Evolutionary conservation across 2,113 vertebrate genomes (phyloP).

Genomic region (Pseudopipra pipra): DNA sequence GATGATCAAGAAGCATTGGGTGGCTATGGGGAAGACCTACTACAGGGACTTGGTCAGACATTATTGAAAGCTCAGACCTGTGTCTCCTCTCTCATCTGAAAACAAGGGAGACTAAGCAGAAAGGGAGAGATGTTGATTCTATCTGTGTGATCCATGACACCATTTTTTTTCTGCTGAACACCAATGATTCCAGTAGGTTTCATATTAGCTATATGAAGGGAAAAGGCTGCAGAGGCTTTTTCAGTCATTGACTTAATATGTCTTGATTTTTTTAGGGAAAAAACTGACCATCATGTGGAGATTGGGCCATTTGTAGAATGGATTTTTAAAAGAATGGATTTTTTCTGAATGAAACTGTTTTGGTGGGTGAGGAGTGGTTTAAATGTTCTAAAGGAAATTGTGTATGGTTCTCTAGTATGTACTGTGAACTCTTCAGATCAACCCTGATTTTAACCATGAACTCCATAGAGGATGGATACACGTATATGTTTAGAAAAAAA

Average conservation of each 20-base stretch:
- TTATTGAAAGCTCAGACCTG: not conserved
- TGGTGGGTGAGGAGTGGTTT: not conserved
- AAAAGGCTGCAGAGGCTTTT: not conserved
- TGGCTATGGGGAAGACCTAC: not conserved
- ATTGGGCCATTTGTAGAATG: not conserved
- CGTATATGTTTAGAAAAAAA: not conserved
- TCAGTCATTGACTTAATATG: not conserved
- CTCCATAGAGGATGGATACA: not conserved
- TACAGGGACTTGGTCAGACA: not conserved
- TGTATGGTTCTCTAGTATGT: not conserved
- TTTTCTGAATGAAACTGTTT: not conserved
- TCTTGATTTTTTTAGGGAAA: not conserved
- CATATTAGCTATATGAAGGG: fast-evolving
- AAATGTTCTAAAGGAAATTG: not conserved
- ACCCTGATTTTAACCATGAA: not conserved
- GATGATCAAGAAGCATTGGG: not conserved
- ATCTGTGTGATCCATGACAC: not conserved
- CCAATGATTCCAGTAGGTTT: not conserved
- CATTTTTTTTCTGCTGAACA: not conserved
- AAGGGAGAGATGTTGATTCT: not conserved
- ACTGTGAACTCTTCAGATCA: not conserved
- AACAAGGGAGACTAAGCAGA: not conserved
- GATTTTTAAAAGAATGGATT: not conserved
- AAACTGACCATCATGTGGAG: not conserved
- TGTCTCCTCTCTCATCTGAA: not conserved